Evolutionary conservation across 2,797 vertebrate species (phyloP), one percentile per base, ranked within the genome.

Genomic region (Monodelphis domestica): DNA sequence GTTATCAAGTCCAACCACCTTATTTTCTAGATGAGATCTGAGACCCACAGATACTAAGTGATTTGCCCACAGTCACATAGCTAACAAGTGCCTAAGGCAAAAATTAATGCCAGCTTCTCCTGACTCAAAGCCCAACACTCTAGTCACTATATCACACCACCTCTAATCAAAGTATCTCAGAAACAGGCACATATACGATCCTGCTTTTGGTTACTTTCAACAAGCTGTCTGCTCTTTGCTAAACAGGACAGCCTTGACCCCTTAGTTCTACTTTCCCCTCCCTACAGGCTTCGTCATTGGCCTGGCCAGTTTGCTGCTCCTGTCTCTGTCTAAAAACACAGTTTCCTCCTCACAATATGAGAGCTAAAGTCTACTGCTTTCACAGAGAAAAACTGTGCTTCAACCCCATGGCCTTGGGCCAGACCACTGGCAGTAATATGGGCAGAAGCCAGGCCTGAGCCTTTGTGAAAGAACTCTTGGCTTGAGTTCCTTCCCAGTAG

Each of bases 361-460:
- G 38, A 84, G 70, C 24, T 84, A 84, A 84, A 84, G 38, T 45
- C 70, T 50, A 45, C 38, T 84, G 59, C 70, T 84, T 38, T 63
- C 57, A 45, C 70, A 84, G 21, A 84, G 38, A 26, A 96, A 95
- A 95, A 92, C 55, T 70, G 84, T 94, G 95, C 96, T 96, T 96
- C 94, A 94, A 95, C 57, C 94, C 95, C 2, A 26, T 96, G 97
- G 95, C 96, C 52, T 12, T 90, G 89, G 91, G 63, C 96, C 97
- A 96, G 94, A 70, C 28, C 89, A 92, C 89, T 91, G 92, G 91
- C 92, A 94, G 94, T 93, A 91, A 15, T 51, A 50, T 89, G 63
- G 89, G 33, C 89, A 1, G 52, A 95, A 96, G 87, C 94, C 90
- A 92, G 92, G 94, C 91, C 53, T 87, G 1, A 38, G 78, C 87